Conservation (phyloP, 2,797 vertebrate genomes). For the Peromyscus nudipes region DNA sequence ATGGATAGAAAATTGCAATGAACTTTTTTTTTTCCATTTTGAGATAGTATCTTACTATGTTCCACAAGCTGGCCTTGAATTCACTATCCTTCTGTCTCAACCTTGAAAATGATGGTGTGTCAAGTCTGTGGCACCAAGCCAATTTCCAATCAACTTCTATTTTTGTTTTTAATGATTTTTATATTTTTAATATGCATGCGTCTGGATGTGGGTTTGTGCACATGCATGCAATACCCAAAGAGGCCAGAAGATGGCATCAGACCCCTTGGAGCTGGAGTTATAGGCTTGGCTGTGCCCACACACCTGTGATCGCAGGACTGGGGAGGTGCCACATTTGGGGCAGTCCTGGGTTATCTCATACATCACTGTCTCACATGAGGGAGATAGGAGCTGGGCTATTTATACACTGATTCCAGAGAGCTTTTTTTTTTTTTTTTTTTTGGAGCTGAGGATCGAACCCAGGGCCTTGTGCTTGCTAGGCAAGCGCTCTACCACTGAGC, state of each 20-base stretch:
- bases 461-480: no score
- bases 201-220: not conserved
- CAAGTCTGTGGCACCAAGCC: not conserved
- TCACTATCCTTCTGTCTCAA: not conserved
- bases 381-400: not conserved
- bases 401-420: not conserved
- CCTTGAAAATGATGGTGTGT: not conserved
- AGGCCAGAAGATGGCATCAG: conserved; percentile 1
- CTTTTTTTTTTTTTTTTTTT: not conserved
- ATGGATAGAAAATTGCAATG: conserved; percentile 11
- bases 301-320: not conserved
- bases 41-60: not conserved
- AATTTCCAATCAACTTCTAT: not conserved
- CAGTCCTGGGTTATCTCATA: not conserved
- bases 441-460: no score
- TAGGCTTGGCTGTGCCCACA: not conserved
- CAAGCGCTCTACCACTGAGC: no score
- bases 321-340: not conserved
- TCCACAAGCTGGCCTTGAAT: not conserved
- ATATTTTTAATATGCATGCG: not conserved
- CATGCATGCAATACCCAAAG: not conserved
- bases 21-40: not conserved
- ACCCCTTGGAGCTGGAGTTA: not conserved
- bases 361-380: not conserved
- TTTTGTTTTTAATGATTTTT: not conserved